Evolutionary conservation across 2,797 vertebrate genomes (phyloP).

Genomic region (Lutjanus argentimaculatus): DNA sequence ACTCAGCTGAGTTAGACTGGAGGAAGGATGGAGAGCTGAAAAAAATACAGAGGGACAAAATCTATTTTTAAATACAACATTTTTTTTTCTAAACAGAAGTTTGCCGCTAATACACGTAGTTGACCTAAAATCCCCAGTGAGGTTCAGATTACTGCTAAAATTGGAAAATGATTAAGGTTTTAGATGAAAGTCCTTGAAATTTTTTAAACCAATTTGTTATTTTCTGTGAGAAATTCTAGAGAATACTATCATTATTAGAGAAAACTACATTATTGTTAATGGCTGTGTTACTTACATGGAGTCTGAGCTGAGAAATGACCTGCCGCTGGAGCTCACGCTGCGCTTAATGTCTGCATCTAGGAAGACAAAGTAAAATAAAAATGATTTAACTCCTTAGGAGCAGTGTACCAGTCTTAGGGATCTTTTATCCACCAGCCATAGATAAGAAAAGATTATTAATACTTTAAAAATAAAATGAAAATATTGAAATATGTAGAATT

Average conservation of each 20-base stretch:
- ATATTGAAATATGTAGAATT: neutral
- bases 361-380: slow-evolving; percentile 32
- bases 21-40: slow-evolving; percentile 90
- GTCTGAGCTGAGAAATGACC: slow-evolving; percentile 90
- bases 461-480: neutral
- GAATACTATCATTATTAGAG: no score
- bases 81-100: neutral
- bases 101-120: neutral
- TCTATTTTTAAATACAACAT: neutral
- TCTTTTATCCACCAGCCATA: slow-evolving; percentile 22
- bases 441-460: neutral
- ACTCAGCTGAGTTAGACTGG: slow-evolving; percentile 96
- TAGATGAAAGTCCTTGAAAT: neutral
- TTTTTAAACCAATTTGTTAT: no score
- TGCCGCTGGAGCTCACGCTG: slow-evolving; percentile 83
- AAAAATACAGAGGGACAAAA: slow-evolving; percentile 5
- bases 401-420: neutral
- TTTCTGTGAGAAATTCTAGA: no score
- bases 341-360: slow-evolving; percentile 93
- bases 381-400: neutral
- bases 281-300: slow-evolving; percentile 86
- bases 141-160: neutral
- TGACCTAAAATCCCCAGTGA: neutral
- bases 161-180: neutral
- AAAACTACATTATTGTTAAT: neutral